phyloP scores from a whole-genome alignment of 2,888 invertebrate genomes.

The Amphiduros pacificus region DNA sequence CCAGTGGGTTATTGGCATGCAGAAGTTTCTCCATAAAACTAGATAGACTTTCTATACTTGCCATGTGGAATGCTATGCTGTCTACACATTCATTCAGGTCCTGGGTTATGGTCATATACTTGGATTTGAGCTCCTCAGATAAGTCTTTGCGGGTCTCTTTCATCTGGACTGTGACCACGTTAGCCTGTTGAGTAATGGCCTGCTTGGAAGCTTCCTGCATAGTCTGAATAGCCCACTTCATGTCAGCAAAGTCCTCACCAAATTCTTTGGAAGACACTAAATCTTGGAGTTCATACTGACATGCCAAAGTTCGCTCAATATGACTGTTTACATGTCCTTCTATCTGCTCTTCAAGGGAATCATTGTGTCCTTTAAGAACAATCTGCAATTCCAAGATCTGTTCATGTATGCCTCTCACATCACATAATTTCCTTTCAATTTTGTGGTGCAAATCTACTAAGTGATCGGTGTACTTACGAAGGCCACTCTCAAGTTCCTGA shows the following conservation, averaged over 20 bases:
- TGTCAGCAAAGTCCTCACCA: not conserved
- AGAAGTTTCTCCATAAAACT: constrained; percentile 10
- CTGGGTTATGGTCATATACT: constrained; percentile 3
- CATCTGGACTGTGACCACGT: not conserved
- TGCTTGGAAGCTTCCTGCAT: constrained; percentile 5
- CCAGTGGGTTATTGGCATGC: constrained; percentile 4
- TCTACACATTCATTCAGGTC: constrained; percentile 12
- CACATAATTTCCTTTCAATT: constrained; percentile 7
- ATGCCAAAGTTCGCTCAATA: constrained; percentile 1
- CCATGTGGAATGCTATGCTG: constrained; percentile 14
- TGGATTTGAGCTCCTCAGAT: constrained; percentile 13
- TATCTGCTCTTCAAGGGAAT: constrained; percentile 11
- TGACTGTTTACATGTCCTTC: constrained; percentile 5
- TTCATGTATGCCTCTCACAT: constrained; percentile 10
- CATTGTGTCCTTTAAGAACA: constrained; percentile 10
- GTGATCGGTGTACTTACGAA: constrained; percentile 8
- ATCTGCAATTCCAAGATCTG: constrained; percentile 14
- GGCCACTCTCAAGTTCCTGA: constrained; percentile 9
- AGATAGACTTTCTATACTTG: constrained; percentile 9
- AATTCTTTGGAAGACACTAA: constrained; percentile 1
- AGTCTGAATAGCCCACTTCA: constrained; percentile 10
- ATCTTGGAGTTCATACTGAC: not conserved
- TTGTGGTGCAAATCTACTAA: constrained; percentile 2
- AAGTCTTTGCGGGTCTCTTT: constrained; percentile 6
- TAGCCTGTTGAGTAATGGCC: not conserved